Percentiles rank a stretch among this genome's conserved stretches.
Conservation (phyloP, 2,797 vertebrate genomes). For the Protonibea diacanthus region DNA sequence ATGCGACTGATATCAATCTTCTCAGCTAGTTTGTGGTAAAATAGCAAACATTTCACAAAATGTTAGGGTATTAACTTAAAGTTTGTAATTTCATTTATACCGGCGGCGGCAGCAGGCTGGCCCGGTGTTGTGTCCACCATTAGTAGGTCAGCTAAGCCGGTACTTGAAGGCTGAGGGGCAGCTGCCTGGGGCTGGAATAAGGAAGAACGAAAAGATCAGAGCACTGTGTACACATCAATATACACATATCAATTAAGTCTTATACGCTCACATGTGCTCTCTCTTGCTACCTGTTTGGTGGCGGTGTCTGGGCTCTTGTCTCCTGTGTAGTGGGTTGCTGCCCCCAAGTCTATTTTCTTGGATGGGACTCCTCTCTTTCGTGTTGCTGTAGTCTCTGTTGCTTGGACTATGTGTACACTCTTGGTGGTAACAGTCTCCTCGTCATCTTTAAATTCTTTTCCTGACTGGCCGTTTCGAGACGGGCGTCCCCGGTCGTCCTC, state of each 20-base stretch:
- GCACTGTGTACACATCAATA: neutral
- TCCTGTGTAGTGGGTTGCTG: conserved; percentile 95
- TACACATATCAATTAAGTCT: neutral
- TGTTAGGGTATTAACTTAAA: neutral
- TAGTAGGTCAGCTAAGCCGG: conserved; percentile 91
- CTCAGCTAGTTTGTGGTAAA: neutral
- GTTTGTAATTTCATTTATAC: conserved; percentile 73
- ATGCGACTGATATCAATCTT: conserved; percentile 3
- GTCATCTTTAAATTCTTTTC: conserved; percentile 96
- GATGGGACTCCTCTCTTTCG: conserved; percentile 94
- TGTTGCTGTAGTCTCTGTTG: conserved; percentile 94
- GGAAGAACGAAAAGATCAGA: conserved; percentile 46
- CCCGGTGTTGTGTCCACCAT: conserved; percentile 87
- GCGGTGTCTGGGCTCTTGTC: conserved; percentile 85
- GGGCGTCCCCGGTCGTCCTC: conserved; percentile 89
- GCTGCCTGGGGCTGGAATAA: conserved; percentile 82
- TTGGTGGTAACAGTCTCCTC: conserved; percentile 96
- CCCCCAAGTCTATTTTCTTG: conserved; percentile 96
- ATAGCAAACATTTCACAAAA: conserved; percentile 1
- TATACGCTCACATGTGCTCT: neutral
- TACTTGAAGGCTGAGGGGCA: conserved; percentile 84
- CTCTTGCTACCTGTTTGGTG: conserved; percentile 84
- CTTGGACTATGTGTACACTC: conserved; percentile 94
- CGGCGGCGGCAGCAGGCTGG: conserved; percentile 85
- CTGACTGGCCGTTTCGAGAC: conserved; percentile 86